These are phyloP conservation scores for Hypomecis punctinalis DNA, from an alignment of 2,888 invertebrate genomes.

Conservation along the genomic window DNA sequence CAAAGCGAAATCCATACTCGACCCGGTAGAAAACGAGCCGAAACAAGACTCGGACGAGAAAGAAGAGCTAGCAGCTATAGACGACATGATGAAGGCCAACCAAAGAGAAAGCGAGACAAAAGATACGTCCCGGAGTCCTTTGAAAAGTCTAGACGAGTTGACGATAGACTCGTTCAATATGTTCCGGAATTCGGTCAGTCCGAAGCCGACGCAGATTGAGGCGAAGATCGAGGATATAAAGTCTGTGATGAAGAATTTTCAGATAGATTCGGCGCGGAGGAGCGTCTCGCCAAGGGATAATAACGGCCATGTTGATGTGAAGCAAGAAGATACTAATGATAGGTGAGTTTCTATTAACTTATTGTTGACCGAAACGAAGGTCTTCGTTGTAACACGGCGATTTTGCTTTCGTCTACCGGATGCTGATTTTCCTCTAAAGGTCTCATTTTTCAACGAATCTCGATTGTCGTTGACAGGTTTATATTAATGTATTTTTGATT, in stretches of 20 bases:
- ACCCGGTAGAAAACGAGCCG: conserved; percentile 61
- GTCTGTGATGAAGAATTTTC: conserved; percentile 77
- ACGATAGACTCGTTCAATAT: conserved; percentile 75
- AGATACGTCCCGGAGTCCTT: conserved; percentile 67
- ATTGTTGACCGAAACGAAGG: too few species aligned
- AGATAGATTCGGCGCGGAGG: conserved; percentile 68
- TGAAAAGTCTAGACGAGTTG: conserved; percentile 73
- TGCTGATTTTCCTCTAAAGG: too few species aligned
- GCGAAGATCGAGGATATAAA: conserved; percentile 80
- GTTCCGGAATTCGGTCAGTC: conserved; percentile 77
- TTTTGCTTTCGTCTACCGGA: too few species aligned
- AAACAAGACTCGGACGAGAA: conserved; percentile 75
- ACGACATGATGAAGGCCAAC: conserved; percentile 64
- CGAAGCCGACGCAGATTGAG: conserved; percentile 74
- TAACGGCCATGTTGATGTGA: conserved; percentile 71
- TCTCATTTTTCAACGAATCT: too few species aligned
- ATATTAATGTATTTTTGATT: too few species aligned
- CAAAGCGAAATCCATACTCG: conserved; percentile 76
- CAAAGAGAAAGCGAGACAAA: conserved; percentile 55
- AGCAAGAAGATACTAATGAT: conserved; percentile 82
- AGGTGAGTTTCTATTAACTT: conserved; percentile 73
- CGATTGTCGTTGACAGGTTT: too few species aligned
- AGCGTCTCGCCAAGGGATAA: conserved; percentile 82
- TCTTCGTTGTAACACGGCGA: too few species aligned
- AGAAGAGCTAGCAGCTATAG: conserved; percentile 67